Evolutionary conservation across 2,888 invertebrate species (phyloP), one percentile per base, ranked within the genome.

Genomic region (Branchellion lobata): DNA sequence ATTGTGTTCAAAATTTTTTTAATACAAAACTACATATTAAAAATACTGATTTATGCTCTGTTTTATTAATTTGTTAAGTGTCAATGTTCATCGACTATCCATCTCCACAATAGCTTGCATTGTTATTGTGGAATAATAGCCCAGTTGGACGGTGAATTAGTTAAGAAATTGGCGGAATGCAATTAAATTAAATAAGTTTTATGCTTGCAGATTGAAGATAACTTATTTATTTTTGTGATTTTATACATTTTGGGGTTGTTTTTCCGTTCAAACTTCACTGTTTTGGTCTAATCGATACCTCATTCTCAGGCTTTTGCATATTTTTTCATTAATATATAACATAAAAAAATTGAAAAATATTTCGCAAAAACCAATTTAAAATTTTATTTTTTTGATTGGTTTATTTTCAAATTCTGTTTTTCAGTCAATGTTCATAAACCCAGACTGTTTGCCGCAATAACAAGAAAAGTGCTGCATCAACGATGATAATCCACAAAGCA

Each of bases 41-140:
- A n/a, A n/a, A n/a, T n/a, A n/a, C n/a, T n/a, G n/a, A n/a, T n/a
- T n/a, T n/a, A n/a, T n/a, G n/a, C n/a, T n/a, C n/a, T n/a, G n/a
- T n/a, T n/a, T n/a, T 40, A 40, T 40, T 40, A 8, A 40, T 40
- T 40, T 40, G 14, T 40, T 40, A 8, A 40, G 14, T 40, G 5
- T 40, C n/a, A n/a, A n/a, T n/a, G n/a, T 40, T 8, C 40, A 40
- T 8, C 5, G 40, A 24, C 21, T n/a, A n/a, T 24, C n/a, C 61
- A 57, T 57, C 61, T 18, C 61, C 21, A 24, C 3, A 24, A 57
- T 57, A 57, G 61, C 61, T 57, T 57, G 61, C 61, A 14, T 57
- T 57, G 61, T 57, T 57, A 57, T 57, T 57, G 61, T 57, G 61
- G 61, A 24, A 57, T 57, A 40, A 40, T 40, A 40, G 40, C 40